Evolutionary conservation across 2,113 vertebrate species (phyloP).

Genomic region (Kryptolebias marmoratus): DNA sequence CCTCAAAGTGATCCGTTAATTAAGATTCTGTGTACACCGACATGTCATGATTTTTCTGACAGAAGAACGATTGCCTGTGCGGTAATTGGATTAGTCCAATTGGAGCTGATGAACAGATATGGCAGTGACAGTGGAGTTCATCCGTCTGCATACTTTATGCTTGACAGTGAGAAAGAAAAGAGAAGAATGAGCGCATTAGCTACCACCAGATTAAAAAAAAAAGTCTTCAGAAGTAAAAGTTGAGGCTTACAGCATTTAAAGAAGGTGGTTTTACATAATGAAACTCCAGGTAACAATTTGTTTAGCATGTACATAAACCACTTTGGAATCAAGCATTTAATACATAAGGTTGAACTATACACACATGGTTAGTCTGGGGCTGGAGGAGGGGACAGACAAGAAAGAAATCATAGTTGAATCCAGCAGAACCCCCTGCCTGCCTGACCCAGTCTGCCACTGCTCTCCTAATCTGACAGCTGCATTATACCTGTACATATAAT

Average conservation of each 20-base stretch:
- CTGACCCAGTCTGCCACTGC: conserved; percentile 61
- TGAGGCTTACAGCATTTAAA: conserved; percentile 42
- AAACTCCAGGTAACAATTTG: conserved; percentile 55
- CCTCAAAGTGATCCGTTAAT: conserved; percentile 60
- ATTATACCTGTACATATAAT: conserved; percentile 81
- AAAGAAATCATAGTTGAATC: conserved; percentile 36
- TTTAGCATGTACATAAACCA: conserved; percentile 66
- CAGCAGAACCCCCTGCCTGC: conserved; percentile 54
- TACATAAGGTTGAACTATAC: conserved; percentile 38
- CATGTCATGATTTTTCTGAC: conserved; percentile 71
- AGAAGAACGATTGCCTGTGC: conserved; percentile 68
- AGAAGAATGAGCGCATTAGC: conserved; percentile 21
- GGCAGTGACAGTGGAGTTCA: conserved; percentile 63
- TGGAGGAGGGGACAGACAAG: conserved; percentile 37
- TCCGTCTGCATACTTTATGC: conserved; percentile 64
- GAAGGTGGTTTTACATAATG: conserved; percentile 42
- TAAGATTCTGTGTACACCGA: conserved; percentile 67
- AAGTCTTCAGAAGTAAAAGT: conserved; percentile 23
- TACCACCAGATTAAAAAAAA: conserved; percentile 5
- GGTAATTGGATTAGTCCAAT: conserved; percentile 70
- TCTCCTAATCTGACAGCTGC: conserved; percentile 70
- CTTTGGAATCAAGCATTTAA: conserved; percentile 48
- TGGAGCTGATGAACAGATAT: conserved; percentile 65
- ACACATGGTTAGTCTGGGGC: conserved; percentile 25
- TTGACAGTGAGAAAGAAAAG: conserved; percentile 44